Conservation (phyloP, 2,888 invertebrate species). For the Criorhina ranunculi region DNA sequence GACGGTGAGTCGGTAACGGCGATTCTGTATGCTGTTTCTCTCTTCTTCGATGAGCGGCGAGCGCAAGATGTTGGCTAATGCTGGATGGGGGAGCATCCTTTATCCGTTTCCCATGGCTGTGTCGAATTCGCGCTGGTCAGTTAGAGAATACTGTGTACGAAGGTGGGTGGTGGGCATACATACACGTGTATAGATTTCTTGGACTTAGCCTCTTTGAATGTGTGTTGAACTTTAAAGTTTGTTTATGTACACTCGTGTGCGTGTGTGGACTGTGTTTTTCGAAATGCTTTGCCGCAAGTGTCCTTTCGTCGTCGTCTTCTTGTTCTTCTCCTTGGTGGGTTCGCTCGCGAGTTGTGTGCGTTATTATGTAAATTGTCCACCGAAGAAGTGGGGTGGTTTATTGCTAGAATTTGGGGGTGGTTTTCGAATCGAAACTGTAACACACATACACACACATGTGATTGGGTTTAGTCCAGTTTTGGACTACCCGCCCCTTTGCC, state of each 20-base stretch:
- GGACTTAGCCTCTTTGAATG: slow-evolving; percentile 43
- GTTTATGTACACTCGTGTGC: slow-evolving; percentile 30
- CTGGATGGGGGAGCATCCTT: slow-evolving; percentile 60
- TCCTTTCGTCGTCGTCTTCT: slow-evolving; percentile 57
- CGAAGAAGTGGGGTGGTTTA: slow-evolving; percentile 61
- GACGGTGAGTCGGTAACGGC: neutral
- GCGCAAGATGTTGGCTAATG: slow-evolving; percentile 64
- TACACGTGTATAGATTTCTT: slow-evolving; percentile 56
- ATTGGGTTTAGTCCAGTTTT: slow-evolving; percentile 58
- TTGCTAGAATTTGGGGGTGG: slow-evolving; percentile 56
- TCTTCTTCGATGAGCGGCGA: slow-evolving; percentile 67
- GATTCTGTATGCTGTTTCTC: slow-evolving; percentile 58
- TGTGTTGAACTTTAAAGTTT: slow-evolving; percentile 72
- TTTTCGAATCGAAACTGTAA: slow-evolving; percentile 58
- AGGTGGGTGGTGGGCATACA: slow-evolving; percentile 39
- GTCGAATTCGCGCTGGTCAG: slow-evolving; percentile 74
- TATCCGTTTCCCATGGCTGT: slow-evolving; percentile 62
- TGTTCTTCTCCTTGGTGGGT: slow-evolving; percentile 56
- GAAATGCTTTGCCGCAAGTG: slow-evolving; percentile 43
- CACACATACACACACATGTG: slow-evolving; percentile 64
- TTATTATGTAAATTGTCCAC: slow-evolving; percentile 75
- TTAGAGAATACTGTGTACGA: slow-evolving; percentile 47
- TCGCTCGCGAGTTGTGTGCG: slow-evolving; percentile 67
- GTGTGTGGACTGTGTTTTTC: slow-evolving; percentile 56
- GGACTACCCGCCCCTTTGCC: slow-evolving; percentile 63